Evolutionary conservation across 2,888 invertebrate species (phyloP), one percentile per base, ranked within the genome.

Genomic region (Caenorhabditis sp.): DNA sequence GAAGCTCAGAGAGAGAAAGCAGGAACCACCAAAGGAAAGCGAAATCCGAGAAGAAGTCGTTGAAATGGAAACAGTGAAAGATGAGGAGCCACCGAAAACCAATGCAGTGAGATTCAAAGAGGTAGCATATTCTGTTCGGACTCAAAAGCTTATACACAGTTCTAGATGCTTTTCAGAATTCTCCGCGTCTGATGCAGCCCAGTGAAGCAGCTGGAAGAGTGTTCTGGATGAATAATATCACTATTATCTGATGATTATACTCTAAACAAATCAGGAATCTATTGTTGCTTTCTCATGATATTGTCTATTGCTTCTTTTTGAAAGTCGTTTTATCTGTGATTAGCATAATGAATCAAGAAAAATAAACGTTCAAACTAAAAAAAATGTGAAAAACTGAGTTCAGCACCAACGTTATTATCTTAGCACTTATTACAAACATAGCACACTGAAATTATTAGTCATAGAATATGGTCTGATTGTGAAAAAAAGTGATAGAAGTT

Each of bases 131-230:
- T 10, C 6, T 19, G 2, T 6, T 28, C 10, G 16, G 41, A 10
- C 44, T 10, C 19, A 24, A 19, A 19, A 31, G 24, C 58, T 51
- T 41, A 61, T 28, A 68, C 58, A 22, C 28, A 54, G 56, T 31
- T 76, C 35, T 76, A 79, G 82, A 82, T 70, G 64, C 72, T 68
- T 81, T 87, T 82, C 77, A 87, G 87, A 81, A 87, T 80, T 80
- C 87, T 75, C 87, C 87, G 72, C 84, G 87, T 74, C 66, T 87
- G 58, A 87, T 87, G 84, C 82, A 80, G 66, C 87, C 87, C 56
- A 73, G 69, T 28, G 85, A 87, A 61, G 85, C 85, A 19, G 59
- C 70, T 24, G 79, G 82, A 22, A 77, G 77, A 72, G 82, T 87
- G 19, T 82, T 82, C 31, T 87, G 87, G 87, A 74, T 74, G 68